Percentiles rank a stretch among this genome's conserved stretches.
phyloP scores from a whole-genome alignment of 2,113 vertebrate genomes.

The Dermatemys mawii region DNA sequence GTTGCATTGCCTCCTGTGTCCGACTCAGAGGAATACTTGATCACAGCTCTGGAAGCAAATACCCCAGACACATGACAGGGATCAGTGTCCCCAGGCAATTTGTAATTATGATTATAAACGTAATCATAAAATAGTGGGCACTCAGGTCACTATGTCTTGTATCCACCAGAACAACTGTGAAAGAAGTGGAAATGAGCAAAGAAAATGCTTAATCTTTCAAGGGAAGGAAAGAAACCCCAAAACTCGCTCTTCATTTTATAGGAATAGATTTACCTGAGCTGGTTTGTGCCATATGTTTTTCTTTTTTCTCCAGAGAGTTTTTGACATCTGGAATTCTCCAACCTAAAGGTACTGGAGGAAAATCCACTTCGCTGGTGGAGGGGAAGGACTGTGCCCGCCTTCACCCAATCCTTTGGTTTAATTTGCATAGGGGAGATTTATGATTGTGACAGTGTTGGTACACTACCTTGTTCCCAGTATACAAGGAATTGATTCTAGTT shows the following conservation, averaged over 20 bases:
- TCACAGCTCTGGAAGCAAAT: neutral
- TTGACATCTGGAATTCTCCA: constrained; percentile 1
- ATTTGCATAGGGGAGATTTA: neutral
- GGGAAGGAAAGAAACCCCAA: neutral
- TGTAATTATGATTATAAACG: neutral
- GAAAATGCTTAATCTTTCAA: neutral
- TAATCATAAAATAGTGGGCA: no score
- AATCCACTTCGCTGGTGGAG: neutral
- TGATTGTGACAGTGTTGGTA: neutral
- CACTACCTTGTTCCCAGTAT: neutral
- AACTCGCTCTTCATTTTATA: neutral
- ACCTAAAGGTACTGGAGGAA: neutral
- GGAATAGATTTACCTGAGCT: neutral
- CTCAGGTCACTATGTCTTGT: neutral
- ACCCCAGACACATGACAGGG: neutral
- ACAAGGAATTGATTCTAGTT: neutral
- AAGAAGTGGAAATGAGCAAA: neutral
- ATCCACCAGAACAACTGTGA: neutral
- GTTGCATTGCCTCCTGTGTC: neutral
- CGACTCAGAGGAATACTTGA: neutral
- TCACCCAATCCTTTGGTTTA: neutral
- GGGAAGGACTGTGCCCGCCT: neutral
- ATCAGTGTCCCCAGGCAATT: neutral
- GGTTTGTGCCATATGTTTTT: neutral
- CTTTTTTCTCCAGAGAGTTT: neutral